These are phyloP conservation scores for Triplophysa siluroides DNA, from an alignment of 2,113 vertebrate genomes.

Conservation along the genomic window DNA sequence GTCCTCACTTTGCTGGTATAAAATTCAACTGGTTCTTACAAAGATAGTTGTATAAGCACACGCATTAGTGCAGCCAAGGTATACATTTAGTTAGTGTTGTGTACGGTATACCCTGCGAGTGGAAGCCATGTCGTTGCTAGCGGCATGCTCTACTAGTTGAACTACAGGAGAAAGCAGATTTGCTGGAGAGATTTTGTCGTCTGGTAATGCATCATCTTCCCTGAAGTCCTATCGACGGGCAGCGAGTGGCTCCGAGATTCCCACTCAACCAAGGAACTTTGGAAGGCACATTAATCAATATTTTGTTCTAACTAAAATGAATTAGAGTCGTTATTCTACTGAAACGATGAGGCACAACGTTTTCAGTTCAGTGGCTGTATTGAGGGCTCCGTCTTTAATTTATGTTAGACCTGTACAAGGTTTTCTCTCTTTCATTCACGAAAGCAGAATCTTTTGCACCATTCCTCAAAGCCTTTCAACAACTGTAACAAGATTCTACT, in stretches of 20 bases:
- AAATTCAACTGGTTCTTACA: no score
- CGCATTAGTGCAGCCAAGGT: neutral
- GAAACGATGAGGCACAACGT: slow-evolving; percentile 35
- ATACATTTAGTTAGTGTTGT: neutral
- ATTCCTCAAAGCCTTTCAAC: slow-evolving; percentile 1
- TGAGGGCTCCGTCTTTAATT: slow-evolving; percentile 16
- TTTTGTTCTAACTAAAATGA: slow-evolving; percentile 47
- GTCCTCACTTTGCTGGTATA: no score
- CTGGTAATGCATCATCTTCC: slow-evolving; percentile 43
- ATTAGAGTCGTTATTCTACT: slow-evolving; percentile 37
- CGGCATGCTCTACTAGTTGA: neutral
- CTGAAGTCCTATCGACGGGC: slow-evolving; percentile 29
- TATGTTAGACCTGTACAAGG: slow-evolving; percentile 4
- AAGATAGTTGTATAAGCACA: no score
- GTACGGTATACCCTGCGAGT: neutral
- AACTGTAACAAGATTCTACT: slow-evolving; percentile 11
- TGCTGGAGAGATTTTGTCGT: slow-evolving; percentile 14
- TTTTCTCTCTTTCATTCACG: no score
- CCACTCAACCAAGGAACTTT: slow-evolving; percentile 43
- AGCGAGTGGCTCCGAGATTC: slow-evolving; percentile 28
- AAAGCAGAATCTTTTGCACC: slow-evolving; percentile 6
- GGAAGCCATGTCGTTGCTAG: neutral
- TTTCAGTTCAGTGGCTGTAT: slow-evolving; percentile 22
- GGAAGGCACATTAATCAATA: slow-evolving; percentile 47
- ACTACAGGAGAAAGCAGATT: neutral